Percentiles rank a stretch among this genome's conserved stretches.
Conservation (phyloP, 2,797 vertebrate species). For the Streptopelia turtur region DNA sequence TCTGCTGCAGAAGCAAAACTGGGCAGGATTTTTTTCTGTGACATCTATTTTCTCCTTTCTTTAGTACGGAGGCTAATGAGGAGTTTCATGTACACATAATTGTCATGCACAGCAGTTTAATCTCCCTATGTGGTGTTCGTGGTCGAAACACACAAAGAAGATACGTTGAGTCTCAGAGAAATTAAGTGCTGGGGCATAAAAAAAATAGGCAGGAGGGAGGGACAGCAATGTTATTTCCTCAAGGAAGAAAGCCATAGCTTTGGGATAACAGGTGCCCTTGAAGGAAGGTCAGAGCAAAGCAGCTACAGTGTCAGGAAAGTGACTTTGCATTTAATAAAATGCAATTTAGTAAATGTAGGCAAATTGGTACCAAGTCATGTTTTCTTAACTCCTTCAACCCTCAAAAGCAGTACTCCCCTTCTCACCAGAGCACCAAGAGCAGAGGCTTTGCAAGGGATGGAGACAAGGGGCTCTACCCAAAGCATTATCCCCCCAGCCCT, state of each 20-base stretch:
- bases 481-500: fast-evolving
- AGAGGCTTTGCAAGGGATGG: neutral
- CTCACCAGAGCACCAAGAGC: neutral
- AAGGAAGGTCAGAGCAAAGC: slow-evolving; percentile 10
- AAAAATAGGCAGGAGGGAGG: neutral
- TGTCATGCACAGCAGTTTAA: slow-evolving; percentile 25
- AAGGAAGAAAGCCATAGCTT: neutral
- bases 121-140: neutral
- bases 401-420: fast-evolving
- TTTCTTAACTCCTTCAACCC: neutral
- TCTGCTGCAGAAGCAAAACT: slow-evolving; percentile 7
- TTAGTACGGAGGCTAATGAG: neutral
- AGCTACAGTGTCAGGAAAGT: neutral
- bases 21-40: slow-evolving; percentile 17
- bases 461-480: neutral
- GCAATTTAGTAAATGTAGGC: neutral
- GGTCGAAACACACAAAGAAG: slow-evolving; percentile 20
- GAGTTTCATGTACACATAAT: slow-evolving; percentile 44
- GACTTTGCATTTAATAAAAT: neutral
- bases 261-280: neutral
- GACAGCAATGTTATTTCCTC: neutral
- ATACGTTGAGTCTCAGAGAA: neutral
- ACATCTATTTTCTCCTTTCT: slow-evolving; percentile 33
- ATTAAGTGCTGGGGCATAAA: neutral
- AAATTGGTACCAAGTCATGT: neutral